Evolutionary conservation across 2,888 invertebrate species (phyloP), one percentile per base, ranked within the genome.

Genomic region (Tortrix viridana): DNA sequence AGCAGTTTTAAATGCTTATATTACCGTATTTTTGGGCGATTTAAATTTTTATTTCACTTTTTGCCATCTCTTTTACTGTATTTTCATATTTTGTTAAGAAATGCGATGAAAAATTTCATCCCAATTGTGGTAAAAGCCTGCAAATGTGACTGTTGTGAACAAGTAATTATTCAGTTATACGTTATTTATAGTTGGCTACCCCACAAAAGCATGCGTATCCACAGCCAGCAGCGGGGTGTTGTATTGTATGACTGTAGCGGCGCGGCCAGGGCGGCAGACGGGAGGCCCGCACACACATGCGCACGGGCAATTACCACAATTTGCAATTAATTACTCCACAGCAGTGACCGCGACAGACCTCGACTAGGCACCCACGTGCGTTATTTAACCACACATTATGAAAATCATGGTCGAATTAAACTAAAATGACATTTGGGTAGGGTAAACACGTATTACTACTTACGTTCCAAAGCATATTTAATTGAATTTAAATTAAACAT

Each of bases 251-350:
- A 49, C 48, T 54, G 47, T 57, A 22, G 47, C 53, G 63, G 69
- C 48, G 67, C 57, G 67, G 65, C 48, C 22, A 4, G 22, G 26
- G 26, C 26, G 67, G 67, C 76, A 73, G 72, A 72, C 67, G 70
- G 69, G 46, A 19, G 60, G 22, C 46, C 14, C 41, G 22, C 41
- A 32, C 58, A 57, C 52, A 63, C 47, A 48, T 18, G 19, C 48
- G 49, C 32, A 75, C 74, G 72, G 68, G 69, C 78, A 74, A 80
- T 77, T 75, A 79, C 79, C 80, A 76, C 84, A 82, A 83, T 84
- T 81, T 79, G 80, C 81, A 81, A 86, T 85, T 86, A 85, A 85
- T 84, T 84, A 82, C 81, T 71, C 68, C 69, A 67, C 67, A 70
- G 68, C 73, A 65, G 70, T 72, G 74, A 77, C 78, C 77, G 71